These are phyloP conservation scores for Botia kubotai DNA, from an alignment of 2,797 vertebrate species.

Conservation along the genomic window DNA sequence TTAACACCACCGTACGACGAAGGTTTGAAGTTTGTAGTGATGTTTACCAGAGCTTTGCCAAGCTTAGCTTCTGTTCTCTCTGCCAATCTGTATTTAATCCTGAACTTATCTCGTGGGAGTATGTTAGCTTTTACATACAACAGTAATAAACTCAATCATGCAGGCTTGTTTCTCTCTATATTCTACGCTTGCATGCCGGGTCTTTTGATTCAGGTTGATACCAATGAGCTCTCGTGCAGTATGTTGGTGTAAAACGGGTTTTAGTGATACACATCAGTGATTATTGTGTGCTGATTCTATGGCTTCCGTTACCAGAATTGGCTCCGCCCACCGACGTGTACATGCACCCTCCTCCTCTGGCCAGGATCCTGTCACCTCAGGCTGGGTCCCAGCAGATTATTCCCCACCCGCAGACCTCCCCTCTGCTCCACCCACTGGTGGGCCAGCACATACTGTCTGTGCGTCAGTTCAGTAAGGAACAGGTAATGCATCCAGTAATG, in stretches of 20 bases:
- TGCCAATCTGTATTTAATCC: neutral
- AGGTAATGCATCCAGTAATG: conserved; percentile 77
- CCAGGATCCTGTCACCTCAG: conserved; percentile 88
- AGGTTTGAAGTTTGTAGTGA: conserved; percentile 69
- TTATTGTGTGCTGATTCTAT: neutral
- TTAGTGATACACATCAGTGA: neutral
- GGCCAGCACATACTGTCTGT: conserved; percentile 93
- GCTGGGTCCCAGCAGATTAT: conserved; percentile 62
- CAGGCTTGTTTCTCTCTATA: neutral
- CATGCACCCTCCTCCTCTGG: conserved; percentile 80
- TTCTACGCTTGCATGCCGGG: conserved; percentile 24
- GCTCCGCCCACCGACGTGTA: conserved; percentile 73
- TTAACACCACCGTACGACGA: conserved; percentile 69
- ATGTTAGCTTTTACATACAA: neutral
- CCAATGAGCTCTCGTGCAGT: neutral
- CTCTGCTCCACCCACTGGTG: conserved; percentile 84
- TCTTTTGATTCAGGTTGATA: conserved; percentile 10
- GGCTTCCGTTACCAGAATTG: conserved; percentile 55
- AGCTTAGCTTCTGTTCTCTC: conserved; percentile 8
- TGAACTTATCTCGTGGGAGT: conserved; percentile 8
- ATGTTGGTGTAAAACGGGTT: neutral
- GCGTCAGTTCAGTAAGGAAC: conserved; percentile 94
- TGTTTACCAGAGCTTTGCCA: conserved; percentile 13
- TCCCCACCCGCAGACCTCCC: conserved; percentile 85
- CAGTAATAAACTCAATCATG: neutral